phyloP scores from a whole-genome alignment of 2,888 invertebrate genomes.

The Icerya purchasi region DNA sequence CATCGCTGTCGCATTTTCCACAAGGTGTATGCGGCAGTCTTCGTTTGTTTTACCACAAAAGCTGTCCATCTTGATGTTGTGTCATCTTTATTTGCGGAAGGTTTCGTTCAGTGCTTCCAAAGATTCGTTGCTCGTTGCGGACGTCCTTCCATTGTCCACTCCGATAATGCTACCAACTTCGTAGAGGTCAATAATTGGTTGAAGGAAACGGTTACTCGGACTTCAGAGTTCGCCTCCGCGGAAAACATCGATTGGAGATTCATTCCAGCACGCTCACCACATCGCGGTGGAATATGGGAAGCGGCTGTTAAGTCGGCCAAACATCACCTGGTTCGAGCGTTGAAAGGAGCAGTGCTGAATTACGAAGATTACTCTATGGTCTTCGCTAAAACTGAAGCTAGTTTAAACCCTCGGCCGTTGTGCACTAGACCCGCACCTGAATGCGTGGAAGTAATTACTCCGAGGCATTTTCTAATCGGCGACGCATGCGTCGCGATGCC shows the following conservation, averaged over 20 bases:
- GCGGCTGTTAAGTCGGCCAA: constrained; percentile 3
- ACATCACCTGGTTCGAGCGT: not conserved
- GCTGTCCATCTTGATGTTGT: constrained; percentile 5
- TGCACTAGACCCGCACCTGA: too few species aligned
- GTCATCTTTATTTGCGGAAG: not conserved
- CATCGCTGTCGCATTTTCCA: not conserved
- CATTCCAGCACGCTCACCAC: not conserved
- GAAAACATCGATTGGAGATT: constrained; percentile 16
- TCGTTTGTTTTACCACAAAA: constrained; percentile 1
- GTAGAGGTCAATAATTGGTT: constrained; percentile 2
- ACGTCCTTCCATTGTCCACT: constrained; percentile 5
- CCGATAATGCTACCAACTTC: constrained; percentile 6
- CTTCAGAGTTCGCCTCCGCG: constrained; percentile 1
- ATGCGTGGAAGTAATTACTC: too few species aligned
- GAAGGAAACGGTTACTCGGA: too few species aligned
- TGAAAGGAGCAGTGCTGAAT: not conserved
- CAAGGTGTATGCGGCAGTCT: constrained; percentile 1
- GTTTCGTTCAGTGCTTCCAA: not conserved
- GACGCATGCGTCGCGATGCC: too few species aligned
- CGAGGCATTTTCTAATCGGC: too few species aligned
- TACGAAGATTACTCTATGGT: constrained; percentile 3
- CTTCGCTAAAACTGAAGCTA: not conserved
- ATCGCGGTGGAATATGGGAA: constrained; percentile 5
- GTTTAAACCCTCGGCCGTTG: constrained; percentile 15
- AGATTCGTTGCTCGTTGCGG: constrained; percentile 19